Percentiles rank a stretch among this genome's conserved stretches.
Conservation (phyloP, 2,797 vertebrate genomes). For the Typhlichthys subterraneus region DNA sequence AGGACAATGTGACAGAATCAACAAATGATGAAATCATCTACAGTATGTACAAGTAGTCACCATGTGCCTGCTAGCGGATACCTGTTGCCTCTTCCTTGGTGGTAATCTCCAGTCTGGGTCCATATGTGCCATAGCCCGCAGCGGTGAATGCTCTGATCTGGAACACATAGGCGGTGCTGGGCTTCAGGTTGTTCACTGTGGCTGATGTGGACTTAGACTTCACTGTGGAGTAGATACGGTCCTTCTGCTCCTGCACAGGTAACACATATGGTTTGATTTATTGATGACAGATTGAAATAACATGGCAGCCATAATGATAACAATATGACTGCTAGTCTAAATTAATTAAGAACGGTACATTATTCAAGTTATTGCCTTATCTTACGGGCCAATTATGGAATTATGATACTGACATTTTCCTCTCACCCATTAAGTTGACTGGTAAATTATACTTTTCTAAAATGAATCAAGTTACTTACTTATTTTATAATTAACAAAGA, state of each 20-base stretch:
- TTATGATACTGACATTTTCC: no score
- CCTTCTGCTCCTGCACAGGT: conserved; percentile 88
- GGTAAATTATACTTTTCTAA: no score
- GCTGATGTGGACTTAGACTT: conserved; percentile 93
- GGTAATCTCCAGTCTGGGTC: conserved; percentile 92
- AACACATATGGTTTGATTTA: background rate
- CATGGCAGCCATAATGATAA: no score
- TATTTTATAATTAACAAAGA: no score
- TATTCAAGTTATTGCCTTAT: conserved; percentile 15
- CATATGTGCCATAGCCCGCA: conserved; percentile 93
- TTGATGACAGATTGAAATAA: no score
- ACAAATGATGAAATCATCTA: no score
- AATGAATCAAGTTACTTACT: no score
- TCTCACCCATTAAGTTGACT: no score
- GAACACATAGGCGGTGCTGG: conserved; percentile 95
- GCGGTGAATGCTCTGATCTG: conserved; percentile 97
- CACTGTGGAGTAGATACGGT: conserved; percentile 93
- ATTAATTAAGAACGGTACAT: conserved; percentile 13
- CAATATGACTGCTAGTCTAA: background rate
- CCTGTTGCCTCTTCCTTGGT: conserved; percentile 95
- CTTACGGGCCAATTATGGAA: no score
- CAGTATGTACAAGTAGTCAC: background rate
- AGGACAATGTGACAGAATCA: no score
- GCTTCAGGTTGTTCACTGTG: conserved; percentile 95
- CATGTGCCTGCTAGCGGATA: conserved; percentile 57